A percentile compares a stretch with the other conserved stretches of the same genome.
Evolutionary conservation across 64 coral and sea anemone genomes (phyloP).

Genomic region (Actinia tenebrosa): DNA sequence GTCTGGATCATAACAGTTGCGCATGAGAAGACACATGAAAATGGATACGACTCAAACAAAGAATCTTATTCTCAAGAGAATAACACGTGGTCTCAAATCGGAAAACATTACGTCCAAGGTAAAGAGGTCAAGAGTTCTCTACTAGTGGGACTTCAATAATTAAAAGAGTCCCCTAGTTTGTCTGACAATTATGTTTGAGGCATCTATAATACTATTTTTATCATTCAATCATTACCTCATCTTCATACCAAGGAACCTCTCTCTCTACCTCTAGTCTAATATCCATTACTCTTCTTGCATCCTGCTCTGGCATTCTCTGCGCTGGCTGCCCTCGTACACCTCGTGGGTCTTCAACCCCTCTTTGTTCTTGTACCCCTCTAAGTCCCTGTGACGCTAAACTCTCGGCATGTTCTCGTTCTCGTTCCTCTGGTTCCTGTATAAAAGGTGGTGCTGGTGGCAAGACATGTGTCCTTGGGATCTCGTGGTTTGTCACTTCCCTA

Average conservation of each 20-base stretch:
- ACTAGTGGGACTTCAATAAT: no score
- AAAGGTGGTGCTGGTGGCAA: background rate
- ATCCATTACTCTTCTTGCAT: background rate
- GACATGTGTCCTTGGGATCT: background rate
- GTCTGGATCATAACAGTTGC: no score
- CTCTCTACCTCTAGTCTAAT: background rate
- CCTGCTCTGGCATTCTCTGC: background rate
- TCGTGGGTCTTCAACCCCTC: background rate
- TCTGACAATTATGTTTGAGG: no score
- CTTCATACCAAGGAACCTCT: conserved; percentile 87
- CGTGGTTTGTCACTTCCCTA: background rate
- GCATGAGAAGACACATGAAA: no score
- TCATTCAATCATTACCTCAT: conserved; percentile 44
- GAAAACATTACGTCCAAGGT: no score
- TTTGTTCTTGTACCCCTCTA: background rate
- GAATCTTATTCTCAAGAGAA: no score
- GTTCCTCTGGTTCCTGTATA: background rate
- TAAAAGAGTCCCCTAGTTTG: background rate
- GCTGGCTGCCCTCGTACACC: background rate
- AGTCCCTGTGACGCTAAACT: background rate
- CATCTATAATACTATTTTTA: no score
- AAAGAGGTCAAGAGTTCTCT: no score
- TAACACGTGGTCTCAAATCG: no score
- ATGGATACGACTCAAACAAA: no score
- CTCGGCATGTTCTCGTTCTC: background rate